phyloP scores from a whole-genome alignment of 2,113 vertebrate species.

The Lepidothrix coronata region DNA sequence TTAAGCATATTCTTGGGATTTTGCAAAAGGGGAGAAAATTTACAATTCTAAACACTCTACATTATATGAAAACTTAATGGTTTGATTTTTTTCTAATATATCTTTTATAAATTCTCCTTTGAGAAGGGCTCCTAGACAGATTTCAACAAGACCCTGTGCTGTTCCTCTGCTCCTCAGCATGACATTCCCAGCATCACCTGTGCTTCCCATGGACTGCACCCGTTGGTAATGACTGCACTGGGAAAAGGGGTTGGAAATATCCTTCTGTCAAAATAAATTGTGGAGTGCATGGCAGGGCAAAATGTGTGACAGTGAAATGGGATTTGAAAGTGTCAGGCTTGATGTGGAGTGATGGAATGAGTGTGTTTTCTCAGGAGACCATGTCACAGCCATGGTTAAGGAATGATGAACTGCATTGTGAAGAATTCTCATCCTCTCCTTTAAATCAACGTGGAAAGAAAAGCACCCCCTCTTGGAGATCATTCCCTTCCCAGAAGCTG shows the following conservation, averaged over 20 bases:
- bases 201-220: neutral
- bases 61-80: neutral
- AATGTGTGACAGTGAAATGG: neutral
- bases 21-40: neutral
- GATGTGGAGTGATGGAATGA: neutral
- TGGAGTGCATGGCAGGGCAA: neutral
- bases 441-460: neutral
- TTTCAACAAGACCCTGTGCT: neutral
- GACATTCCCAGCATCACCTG: neutral
- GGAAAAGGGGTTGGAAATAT: neutral
- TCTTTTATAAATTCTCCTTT: neutral
- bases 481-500: neutral
- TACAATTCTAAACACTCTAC: neutral
- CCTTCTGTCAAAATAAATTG: neutral
- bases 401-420: neutral
- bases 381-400: neutral
- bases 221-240: accelerated
- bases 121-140: neutral
- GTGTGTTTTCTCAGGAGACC: neutral
- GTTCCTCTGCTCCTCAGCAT: neutral
- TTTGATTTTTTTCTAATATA: neutral
- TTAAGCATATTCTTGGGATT: neutral
- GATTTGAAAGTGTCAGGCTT: neutral
- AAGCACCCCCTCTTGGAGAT: neutral
- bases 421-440: neutral